These are phyloP conservation scores for Carapus acus DNA, from an alignment of 2,797 vertebrate genomes.

Conservation along the genomic window DNA sequence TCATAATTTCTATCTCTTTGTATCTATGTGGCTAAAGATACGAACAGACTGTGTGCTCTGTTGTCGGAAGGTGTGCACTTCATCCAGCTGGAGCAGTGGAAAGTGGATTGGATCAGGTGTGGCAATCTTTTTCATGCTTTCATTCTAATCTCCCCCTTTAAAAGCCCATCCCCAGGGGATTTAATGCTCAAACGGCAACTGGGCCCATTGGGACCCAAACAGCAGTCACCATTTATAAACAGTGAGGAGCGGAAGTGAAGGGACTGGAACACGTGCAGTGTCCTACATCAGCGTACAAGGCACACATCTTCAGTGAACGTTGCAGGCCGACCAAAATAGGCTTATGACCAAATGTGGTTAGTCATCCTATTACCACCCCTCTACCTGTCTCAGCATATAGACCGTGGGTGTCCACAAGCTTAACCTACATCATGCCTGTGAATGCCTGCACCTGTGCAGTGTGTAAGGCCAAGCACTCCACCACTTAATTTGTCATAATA, in stretches of 20 bases:
- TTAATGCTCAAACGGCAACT: constrained; percentile 28
- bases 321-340: constrained; percentile 45
- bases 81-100: constrained; percentile 3
- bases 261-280: constrained; percentile 8
- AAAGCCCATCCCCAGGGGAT: constrained; percentile 23
- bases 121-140: constrained; percentile 29
- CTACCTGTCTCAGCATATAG: constrained; percentile 5
- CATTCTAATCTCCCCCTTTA: constrained; percentile 47
- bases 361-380: constrained; percentile 46
- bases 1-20: constrained; percentile 4
- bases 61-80: constrained; percentile 9
- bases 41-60: not conserved
- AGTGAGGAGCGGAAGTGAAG: not conserved
- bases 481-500: no score
- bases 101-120: constrained; percentile 34
- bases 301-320: constrained; percentile 23
- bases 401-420: constrained; percentile 10
- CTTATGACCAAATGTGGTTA: constrained; percentile 38
- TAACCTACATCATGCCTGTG: constrained; percentile 2
- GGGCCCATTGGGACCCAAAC: constrained; percentile 4
- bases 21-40: constrained; percentile 7
- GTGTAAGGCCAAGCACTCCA: not conserved
- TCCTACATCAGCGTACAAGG: constrained; percentile 6
- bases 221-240: not conserved
- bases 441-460: constrained; percentile 6